These are phyloP conservation scores for Leucophenga montana DNA, from an alignment of 2,888 invertebrate species.

Conservation along the genomic window DNA sequence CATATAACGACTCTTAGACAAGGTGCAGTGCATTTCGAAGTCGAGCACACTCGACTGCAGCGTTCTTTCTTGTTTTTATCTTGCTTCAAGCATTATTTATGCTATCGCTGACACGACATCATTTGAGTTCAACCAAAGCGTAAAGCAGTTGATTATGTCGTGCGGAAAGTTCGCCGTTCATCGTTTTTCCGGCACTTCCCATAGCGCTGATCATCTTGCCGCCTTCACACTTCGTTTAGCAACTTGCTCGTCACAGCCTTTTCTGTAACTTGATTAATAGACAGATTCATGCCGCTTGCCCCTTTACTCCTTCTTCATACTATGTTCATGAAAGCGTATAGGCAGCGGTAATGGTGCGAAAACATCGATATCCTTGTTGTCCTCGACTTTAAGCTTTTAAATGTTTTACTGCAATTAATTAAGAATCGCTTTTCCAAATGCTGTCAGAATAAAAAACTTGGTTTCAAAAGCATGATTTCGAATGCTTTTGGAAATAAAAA, in stretches of 20 bases:
- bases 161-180: conserved; percentile 1
- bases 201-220: background rate
- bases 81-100: background rate
- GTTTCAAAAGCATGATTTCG: no score
- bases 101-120: conserved; percentile 7
- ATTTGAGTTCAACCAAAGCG: conserved; percentile 9
- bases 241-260: conserved; percentile 5
- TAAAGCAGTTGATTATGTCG: conserved; percentile 15
- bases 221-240: background rate
- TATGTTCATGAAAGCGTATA: background rate
- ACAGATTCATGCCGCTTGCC: background rate
- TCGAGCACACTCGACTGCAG: no score
- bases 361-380: no score
- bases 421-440: no score
- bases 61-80: background rate
- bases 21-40: no score
- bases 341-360: background rate
- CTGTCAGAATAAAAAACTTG: no score
- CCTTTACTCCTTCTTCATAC: background rate
- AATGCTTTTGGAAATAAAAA: no score
- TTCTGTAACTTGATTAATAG: conserved; percentile 19
- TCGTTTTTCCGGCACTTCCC: background rate
- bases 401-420: no score
- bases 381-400: no score
- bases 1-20: no score